A percentile compares a stretch with the other conserved stretches of the same genome.
Evolutionary conservation across 2,797 vertebrate species (phyloP).

Genomic region (Nyctibius grandis): DNA sequence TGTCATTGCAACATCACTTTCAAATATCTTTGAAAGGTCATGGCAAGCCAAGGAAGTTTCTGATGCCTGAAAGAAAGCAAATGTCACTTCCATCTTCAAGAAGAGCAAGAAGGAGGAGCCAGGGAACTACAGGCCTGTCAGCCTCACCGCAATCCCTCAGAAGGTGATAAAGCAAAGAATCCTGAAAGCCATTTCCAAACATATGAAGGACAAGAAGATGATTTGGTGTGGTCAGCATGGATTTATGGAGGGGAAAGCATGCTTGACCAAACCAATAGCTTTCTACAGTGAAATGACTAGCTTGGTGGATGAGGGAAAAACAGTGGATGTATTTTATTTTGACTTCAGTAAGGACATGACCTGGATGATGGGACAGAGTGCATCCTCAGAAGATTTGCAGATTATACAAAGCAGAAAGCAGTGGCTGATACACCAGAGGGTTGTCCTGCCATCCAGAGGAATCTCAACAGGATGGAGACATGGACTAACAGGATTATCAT

Average conservation of each 20-base stretch:
- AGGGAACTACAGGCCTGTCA: background rate
- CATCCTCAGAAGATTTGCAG: background rate
- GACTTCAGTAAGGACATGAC: background rate
- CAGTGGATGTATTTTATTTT: background rate
- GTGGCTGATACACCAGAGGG: background rate
- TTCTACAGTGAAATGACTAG: background rate
- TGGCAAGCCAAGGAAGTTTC: background rate
- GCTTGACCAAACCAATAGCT: background rate
- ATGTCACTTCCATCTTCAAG: background rate
- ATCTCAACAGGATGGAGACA: background rate
- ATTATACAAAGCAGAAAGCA: background rate
- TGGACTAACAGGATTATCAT: background rate
- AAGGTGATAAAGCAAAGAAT: background rate
- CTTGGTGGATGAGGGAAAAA: background rate
- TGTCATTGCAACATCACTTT: background rate
- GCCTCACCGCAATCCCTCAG: background rate
- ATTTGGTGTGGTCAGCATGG: background rate
- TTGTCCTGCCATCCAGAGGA: background rate
- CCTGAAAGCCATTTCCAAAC: background rate
- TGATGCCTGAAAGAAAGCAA: background rate
- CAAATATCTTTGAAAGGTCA: background rate
- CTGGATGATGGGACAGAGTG: background rate
- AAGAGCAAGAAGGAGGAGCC: background rate
- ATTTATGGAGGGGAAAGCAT: background rate
- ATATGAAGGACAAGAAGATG: background rate